phyloP scores from a whole-genome alignment of 1,140 invertebrate genomes.

The Planococcus citri region DNA sequence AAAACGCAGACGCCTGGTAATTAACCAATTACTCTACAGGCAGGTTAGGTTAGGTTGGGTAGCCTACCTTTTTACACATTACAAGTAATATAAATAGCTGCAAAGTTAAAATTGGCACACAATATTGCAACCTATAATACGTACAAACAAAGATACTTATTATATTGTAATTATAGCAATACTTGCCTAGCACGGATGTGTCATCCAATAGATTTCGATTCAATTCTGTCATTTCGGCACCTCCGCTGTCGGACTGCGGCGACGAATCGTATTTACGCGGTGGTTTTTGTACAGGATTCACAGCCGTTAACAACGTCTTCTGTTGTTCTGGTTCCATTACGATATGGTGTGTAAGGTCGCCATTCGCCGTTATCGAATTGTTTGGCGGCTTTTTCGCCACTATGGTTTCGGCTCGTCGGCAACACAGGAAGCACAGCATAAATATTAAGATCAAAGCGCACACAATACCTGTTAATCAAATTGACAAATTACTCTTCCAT shows the following conservation, averaged over 20 bases:
- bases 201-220: slow-evolving; percentile 62
- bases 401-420: slow-evolving; percentile 21
- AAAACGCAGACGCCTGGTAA: too few species aligned
- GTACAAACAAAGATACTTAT: too few species aligned
- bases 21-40: too few species aligned
- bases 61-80: too few species aligned
- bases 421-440: slow-evolving; percentile 26
- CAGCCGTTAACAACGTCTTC: slow-evolving; percentile 62
- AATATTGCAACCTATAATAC: too few species aligned
- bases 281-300: slow-evolving; percentile 68
- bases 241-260: slow-evolving; percentile 49
- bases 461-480: background rate
- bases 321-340: slow-evolving; percentile 38
- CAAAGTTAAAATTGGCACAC: too few species aligned
- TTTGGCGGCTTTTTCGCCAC: slow-evolving; percentile 29
- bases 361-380: slow-evolving; percentile 28
- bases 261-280: slow-evolving; percentile 48
- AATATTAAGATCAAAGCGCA: slow-evolving; percentile 26
- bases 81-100: too few species aligned
- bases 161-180: too few species aligned
- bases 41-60: too few species aligned
- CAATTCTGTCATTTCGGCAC: slow-evolving; percentile 62
- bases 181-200: slow-evolving; percentile 53
- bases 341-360: slow-evolving; percentile 28
- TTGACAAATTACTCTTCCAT: background rate